Evolutionary conservation across 2,797 vertebrate genomes (phyloP), one percentile per base, ranked within the genome.

Genomic region (Taenioides sp.): DNA sequence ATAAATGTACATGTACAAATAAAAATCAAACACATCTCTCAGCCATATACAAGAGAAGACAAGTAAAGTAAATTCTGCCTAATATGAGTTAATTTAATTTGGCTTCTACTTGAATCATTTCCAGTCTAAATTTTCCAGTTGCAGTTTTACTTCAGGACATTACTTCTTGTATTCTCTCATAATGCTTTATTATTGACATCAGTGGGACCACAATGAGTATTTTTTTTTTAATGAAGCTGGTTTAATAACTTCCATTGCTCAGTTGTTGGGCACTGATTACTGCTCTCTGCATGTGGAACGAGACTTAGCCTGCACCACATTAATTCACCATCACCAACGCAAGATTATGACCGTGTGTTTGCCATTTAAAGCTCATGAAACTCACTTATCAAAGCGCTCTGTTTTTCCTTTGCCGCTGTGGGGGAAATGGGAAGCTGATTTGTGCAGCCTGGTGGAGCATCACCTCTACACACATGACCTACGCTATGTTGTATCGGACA

Each of bases 181-280:
- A 80, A 28, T 52, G 22, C 17, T 12, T 25, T 79, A 76, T 75
- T 75, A 63, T 77, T 77, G 64, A 57, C 55, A 59, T 80, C 71
- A 71, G 34, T 81, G 59, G 69, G 76, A 80, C 74, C 87, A 71
- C 70, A 83, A 80, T 79, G 73, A 78, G 70, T 58, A 80, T 69
- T 81, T 78, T 69, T 81, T 78, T 85, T 76, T 73, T 86, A 82
- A 87, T 89, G 84, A 88, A 79, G 85, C 84, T 73, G 57, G 66
- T 82, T 85, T 86, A 90, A 88, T 87, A 72, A 85, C 85, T 80
- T 73, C 70, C 83, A 73, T 80, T 87, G 74, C 74, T 78, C 72
- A 60, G 76, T 76, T 84, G 84, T 75, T 85, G 79, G 89, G 74
- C 82, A 77, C 85, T 90, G 89, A 91, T 91, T 91, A 87, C 86